Evolutionary conservation across 2,113 vertebrate genomes (phyloP), one percentile per base, ranked within the genome.

Genomic region (Solea solea): DNA sequence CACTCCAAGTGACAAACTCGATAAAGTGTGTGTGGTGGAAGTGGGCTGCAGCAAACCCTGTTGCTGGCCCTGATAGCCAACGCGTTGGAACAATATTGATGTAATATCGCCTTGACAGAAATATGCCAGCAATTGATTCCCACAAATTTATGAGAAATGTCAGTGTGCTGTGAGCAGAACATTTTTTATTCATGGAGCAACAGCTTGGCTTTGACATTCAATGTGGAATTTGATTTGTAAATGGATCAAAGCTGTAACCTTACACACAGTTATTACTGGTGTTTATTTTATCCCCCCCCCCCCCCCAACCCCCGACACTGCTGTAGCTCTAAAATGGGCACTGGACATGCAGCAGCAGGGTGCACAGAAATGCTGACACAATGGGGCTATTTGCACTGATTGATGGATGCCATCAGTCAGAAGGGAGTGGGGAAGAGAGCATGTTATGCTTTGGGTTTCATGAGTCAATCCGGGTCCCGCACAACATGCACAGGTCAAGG

Each of bases 341-440:
- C 12, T 11, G 73, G 63, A 74, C 53, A 4, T 12, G 45, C 15
- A 69, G 71, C 72, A 15, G 74, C 55, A 63, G 69, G 55, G 59
- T 46, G 52, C 59, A 72, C 44, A 45, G 10, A 53, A 69, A 70
- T 56, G 84, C 86, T 88, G 83, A 86, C 88, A 81, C 79, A 73
- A 76, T 70, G 71, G 61, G 67, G 65, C 83, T 62, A 9, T 76
- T 78, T 71, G 74, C 73, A 45, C 65, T 82, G 84, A 80, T 69
- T 82, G 82, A 82, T 78, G 78, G 63, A 67, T 70, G 78, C 70
- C 76, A 76, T 80, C 76, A 68, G 80, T 73, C 51, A 51, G 55
- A 54, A 40, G 12, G 13, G 45, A n/a, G 15, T 12, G 45, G 40
- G 21, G 44, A 8, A 10, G 13, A 8, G 50, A 58, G 27, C 2